Percentiles rank a stretch among this genome's conserved stretches.
Conservation (phyloP, 1,140 invertebrate species). For the Tetragonula clypearis region DNA sequence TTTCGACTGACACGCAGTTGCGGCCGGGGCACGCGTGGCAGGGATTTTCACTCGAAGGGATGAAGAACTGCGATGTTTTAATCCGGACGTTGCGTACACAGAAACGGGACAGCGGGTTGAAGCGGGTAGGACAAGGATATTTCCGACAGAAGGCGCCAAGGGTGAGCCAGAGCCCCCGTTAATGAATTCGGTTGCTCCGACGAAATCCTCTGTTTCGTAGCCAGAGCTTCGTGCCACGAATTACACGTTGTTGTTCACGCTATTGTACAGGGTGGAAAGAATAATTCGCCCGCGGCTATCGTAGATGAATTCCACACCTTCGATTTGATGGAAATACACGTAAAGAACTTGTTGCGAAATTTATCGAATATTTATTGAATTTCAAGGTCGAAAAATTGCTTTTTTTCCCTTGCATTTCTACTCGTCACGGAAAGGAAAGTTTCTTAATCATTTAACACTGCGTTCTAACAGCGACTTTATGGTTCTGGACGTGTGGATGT, state of each 20-base stretch:
- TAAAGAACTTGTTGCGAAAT: too few species aligned
- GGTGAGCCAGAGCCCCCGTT: background rate
- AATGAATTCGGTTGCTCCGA: slow-evolving; percentile 31
- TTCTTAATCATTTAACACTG: too few species aligned
- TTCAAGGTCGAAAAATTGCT: too few species aligned
- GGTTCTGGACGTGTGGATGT: too few species aligned
- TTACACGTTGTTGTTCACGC: background rate
- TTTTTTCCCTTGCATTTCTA: too few species aligned
- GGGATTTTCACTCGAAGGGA: slow-evolving; percentile 32
- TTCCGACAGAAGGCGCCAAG: background rate
- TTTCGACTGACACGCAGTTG: background rate
- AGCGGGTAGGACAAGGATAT: slow-evolving; percentile 28
- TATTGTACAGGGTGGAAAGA: background rate
- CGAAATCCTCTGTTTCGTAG: slow-evolving; percentile 12
- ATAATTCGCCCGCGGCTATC: too few species aligned
- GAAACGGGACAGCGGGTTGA: slow-evolving; percentile 33
- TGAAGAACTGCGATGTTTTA: slow-evolving; percentile 43
- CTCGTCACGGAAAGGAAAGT: too few species aligned
- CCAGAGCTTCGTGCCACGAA: background rate
- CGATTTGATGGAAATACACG: too few species aligned
- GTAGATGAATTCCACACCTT: too few species aligned
- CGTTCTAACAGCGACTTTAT: too few species aligned
- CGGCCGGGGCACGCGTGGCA: background rate
- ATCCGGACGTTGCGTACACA: slow-evolving; percentile 37
- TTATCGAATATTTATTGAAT: too few species aligned